Percentiles rank a stretch among this genome's conserved stretches.
These are phyloP conservation scores for Phalera bucephala DNA, from an alignment of 2,888 invertebrate genomes.

Conservation along the genomic window DNA sequence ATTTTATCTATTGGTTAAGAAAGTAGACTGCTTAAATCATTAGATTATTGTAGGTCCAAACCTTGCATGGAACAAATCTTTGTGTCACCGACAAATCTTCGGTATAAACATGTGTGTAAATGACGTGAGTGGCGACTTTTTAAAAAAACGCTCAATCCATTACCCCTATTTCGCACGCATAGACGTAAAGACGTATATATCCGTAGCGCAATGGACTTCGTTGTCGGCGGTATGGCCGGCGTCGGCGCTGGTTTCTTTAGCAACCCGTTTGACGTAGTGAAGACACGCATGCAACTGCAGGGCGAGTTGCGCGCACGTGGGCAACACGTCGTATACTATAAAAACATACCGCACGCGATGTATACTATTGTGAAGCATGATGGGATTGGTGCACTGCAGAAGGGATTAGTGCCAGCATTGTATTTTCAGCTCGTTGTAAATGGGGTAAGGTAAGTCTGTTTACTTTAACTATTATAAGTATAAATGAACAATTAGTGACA, in stretches of 20 bases:
- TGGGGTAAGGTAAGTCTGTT: slow-evolving; percentile 75
- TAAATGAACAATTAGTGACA: no score
- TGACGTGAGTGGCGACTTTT: no score
- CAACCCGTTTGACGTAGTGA: slow-evolving; percentile 95
- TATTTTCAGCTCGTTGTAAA: slow-evolving; percentile 89
- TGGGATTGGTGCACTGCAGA: slow-evolving; percentile 88
- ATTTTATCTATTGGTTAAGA: no score
- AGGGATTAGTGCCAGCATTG: slow-evolving; percentile 91
- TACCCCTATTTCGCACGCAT: no score
- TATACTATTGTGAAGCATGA: slow-evolving; percentile 89
- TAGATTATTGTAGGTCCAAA: no score
- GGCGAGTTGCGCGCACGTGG: slow-evolving; percentile 89
- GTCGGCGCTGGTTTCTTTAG: slow-evolving; percentile 92
- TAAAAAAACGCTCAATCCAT: no score
- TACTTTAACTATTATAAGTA: no score
- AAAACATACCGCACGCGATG: slow-evolving; percentile 91
- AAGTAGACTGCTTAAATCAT: no score
- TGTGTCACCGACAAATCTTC: no score
- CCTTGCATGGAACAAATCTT: no score
- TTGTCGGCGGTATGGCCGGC: slow-evolving; percentile 89
- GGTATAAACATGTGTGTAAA: no score
- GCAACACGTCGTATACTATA: slow-evolving; percentile 83
- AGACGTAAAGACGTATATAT: slow-evolving; percentile 11
- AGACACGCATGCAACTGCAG: slow-evolving; percentile 94
- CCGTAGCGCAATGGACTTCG: slow-evolving; percentile 85